These are phyloP conservation scores for Plectropomus leopardus DNA, from an alignment of 2,113 vertebrate genomes.

Conservation along the genomic window DNA sequence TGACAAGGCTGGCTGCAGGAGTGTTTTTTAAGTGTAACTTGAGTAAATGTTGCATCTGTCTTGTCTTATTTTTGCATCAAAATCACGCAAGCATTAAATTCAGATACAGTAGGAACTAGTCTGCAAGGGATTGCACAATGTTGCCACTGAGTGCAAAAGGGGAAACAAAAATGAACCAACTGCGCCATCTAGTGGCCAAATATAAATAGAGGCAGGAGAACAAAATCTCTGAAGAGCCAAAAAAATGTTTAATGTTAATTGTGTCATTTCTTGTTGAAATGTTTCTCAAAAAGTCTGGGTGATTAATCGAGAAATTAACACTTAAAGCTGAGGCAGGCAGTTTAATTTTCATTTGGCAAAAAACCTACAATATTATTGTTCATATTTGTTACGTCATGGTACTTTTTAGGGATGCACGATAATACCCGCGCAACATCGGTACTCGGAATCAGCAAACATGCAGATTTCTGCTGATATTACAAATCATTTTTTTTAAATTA, in stretches of 20 bases:
- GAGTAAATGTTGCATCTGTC: neutral
- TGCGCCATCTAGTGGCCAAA: conserved; percentile 53
- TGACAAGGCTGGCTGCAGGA: neutral
- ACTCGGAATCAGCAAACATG: too few relatives aligned
- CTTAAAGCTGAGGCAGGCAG: too few relatives aligned
- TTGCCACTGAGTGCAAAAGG: neutral
- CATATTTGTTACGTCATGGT: too few relatives aligned
- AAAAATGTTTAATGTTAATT: conserved; percentile 38
- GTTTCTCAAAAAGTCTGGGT: neutral
- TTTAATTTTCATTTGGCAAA: too few relatives aligned
- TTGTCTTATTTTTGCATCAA: neutral
- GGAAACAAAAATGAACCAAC: neutral
- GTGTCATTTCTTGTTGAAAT: neutral
- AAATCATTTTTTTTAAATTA: too few relatives aligned
- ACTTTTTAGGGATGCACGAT: too few relatives aligned
- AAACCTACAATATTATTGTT: too few relatives aligned
- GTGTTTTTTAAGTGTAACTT: neutral
- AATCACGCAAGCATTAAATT: neutral
- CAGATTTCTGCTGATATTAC: too few relatives aligned
- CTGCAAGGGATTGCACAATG: neutral
- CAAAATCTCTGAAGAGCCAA: neutral
- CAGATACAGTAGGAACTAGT: neutral
- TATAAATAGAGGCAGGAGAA: neutral
- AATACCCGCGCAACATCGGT: too few relatives aligned
- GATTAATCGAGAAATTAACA: neutral